Base-by-base conservation (phyloP, 1,140 invertebrate species). In the Chelonus insularis region DNA sequence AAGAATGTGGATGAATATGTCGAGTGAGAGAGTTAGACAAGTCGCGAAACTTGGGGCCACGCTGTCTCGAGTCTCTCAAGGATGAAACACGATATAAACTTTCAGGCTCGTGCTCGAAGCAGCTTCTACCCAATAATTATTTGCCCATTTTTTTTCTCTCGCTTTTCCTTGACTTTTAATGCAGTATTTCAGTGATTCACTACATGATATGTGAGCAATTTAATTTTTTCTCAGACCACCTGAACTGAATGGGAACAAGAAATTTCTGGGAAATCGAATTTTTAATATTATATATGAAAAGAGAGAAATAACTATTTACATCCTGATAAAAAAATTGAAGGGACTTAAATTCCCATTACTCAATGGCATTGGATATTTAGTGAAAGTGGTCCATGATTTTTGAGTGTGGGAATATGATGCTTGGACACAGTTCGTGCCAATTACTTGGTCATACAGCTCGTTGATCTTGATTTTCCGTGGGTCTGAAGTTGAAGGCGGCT, bases 41-140 rank as follows among this genome's bases (percentile, higher is more conserved):
- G 70, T 66, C 68, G 70, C 71, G 71, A 72, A 21, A 21, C 11
- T 21, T 63, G 72, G 72, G 68, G 71, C 72, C 72, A 72, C 70
- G 72, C 72, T 72, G 72, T 73, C 72, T 73, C 72, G 71, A 21
- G 65, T 64, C 6, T 39, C 36, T 43, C 12, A 8, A 16, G 18
- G 52, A 52, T n/a, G 20, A 50, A 12, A 12, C 9, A 23, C n/a
- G n/a, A n/a, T 32, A 52, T n/a, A 52, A 36, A 52, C 50, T 52
- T 67, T 54, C 67, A 58, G 68, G 67, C 57, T 67, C 67, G 67
- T 67, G 68, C 60, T 45, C 68, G 37, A 56, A 56, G 65, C 65
- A 61, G 32, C 52, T 11, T 11, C 34, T 16, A 55, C 23, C 50
- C 50, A 52, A 32, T 52, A 34, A 55, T 55, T 32, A 55, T 55